Evolutionary conservation across 2,888 invertebrate genomes (phyloP).

Genomic region (Atrina japonica): DNA sequence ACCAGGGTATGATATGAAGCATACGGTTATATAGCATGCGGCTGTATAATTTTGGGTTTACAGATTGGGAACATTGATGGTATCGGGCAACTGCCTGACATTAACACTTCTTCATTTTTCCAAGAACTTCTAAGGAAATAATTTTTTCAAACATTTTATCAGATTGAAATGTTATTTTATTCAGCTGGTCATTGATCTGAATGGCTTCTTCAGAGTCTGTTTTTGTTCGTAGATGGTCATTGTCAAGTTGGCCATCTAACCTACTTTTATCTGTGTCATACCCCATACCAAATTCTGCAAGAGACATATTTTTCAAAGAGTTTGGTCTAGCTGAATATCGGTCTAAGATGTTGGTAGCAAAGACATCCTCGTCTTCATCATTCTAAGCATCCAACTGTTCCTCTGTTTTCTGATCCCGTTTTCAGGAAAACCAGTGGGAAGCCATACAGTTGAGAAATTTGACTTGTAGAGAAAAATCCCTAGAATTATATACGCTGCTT

Average conservation of each 20-base stretch:
- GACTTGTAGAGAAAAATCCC: slow-evolving; percentile 49
- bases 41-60: slow-evolving; percentile 41
- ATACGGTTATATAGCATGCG: slow-evolving; percentile 43
- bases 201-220: slow-evolving; percentile 12
- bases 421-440: slow-evolving; percentile 55
- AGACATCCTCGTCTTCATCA: slow-evolving; percentile 49
- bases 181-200: slow-evolving; percentile 7
- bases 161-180: background rate
- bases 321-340: slow-evolving; percentile 66
- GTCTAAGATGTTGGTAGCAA: slow-evolving; percentile 54
- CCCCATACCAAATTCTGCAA: slow-evolving; percentile 67
- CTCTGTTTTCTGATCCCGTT: slow-evolving; percentile 53
- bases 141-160: slow-evolving; percentile 6
- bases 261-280: slow-evolving; percentile 17
- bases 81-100: slow-evolving; percentile 37
- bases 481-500: slow-evolving; percentile 55
- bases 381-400: slow-evolving; percentile 40
- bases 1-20: slow-evolving; percentile 39
- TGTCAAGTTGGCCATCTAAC: background rate
- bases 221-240: slow-evolving; percentile 5
- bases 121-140: slow-evolving; percentile 15
- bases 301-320: slow-evolving; percentile 64
- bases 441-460: slow-evolving; percentile 45
- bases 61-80: slow-evolving; percentile 39
- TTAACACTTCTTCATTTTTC: slow-evolving; percentile 39